Percentiles rank a stretch among this genome's conserved stretches.
These are phyloP conservation scores for Charadrius vociferus DNA, from an alignment of 2,113 vertebrate genomes.

Conservation along the genomic window DNA sequence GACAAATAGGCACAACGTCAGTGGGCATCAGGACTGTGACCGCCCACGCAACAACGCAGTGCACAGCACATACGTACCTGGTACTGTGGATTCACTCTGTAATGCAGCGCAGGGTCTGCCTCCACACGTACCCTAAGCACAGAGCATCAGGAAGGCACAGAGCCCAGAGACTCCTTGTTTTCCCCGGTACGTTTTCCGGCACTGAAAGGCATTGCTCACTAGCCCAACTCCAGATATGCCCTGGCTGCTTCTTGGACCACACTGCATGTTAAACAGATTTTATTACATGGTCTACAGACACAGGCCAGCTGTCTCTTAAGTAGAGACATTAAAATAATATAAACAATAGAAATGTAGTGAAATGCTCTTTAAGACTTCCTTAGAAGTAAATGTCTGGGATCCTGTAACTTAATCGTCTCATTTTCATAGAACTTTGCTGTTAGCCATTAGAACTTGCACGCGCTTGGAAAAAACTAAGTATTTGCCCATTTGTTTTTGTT, in stretches of 20 bases:
- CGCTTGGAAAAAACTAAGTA: neutral
- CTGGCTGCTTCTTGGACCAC: neutral
- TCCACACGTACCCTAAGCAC: rapidly evolving
- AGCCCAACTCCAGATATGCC: neutral
- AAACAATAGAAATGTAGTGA: neutral
- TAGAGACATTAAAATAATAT: neutral
- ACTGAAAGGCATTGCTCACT: neutral
- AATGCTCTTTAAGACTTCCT: neutral
- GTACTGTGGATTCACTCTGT: rapidly evolving
- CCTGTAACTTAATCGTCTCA: neutral
- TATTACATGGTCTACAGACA: neutral
- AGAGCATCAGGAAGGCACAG: neutral
- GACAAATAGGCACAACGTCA: neutral
- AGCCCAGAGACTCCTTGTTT: neutral
- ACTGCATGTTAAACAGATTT: neutral
- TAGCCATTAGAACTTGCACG: neutral
- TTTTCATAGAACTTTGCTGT: neutral
- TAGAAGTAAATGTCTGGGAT: neutral
- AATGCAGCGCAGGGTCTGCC: rapidly evolving
- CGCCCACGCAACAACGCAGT: rapidly evolving
- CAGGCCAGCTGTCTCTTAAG: neutral
- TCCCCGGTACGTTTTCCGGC: neutral
- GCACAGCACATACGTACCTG: rapidly evolving
- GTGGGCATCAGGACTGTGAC: no score
- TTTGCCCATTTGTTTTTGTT: neutral